phyloP scores from a whole-genome alignment of 2,888 invertebrate genomes.

The Phrixothrix hirtus region DNA sequence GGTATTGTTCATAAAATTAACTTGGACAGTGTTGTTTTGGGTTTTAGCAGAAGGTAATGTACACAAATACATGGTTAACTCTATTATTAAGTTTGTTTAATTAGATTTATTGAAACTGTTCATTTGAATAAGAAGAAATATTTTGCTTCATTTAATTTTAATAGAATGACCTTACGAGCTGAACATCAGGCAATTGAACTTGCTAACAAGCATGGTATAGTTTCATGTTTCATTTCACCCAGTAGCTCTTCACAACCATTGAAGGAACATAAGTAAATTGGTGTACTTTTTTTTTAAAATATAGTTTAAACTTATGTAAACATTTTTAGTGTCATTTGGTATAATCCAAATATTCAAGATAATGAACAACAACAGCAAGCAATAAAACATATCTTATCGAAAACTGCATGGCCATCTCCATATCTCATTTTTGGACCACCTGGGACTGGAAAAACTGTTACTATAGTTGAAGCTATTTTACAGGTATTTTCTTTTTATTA shows the following conservation, averaged over 20 bases:
- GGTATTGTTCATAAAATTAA: constrained; percentile 43
- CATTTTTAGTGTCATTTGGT: constrained; percentile 33
- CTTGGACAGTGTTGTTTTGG: constrained; percentile 39
- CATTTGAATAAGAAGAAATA: constrained; percentile 36
- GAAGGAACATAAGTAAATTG: too few species aligned
- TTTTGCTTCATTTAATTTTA: constrained; percentile 45
- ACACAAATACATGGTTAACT: neutral
- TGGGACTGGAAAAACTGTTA: constrained; percentile 73
- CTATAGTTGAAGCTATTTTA: constrained; percentile 69
- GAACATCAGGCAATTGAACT: constrained; percentile 47
- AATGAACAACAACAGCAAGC: constrained; percentile 59
- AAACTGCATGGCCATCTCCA: constrained; percentile 58
- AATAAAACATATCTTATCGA: constrained; percentile 58
- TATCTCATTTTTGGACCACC: constrained; percentile 65
- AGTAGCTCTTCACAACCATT: too few species aligned
- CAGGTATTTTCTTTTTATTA: too few species aligned
- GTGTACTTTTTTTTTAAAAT: too few species aligned
- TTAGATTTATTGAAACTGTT: constrained; percentile 31
- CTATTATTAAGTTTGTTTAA: neutral
- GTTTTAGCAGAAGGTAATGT: constrained; percentile 40
- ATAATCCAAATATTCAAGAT: constrained; percentile 45
- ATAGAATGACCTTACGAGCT: constrained; percentile 42
- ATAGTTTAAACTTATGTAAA: too few species aligned
- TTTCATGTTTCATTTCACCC: too few species aligned
- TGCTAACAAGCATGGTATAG: constrained; percentile 34